Percentiles rank a stretch among this genome's conserved stretches.
These are phyloP conservation scores for Argyresthia goedartella DNA, from an alignment of 2,888 invertebrate genomes.

Conservation along the genomic window DNA sequence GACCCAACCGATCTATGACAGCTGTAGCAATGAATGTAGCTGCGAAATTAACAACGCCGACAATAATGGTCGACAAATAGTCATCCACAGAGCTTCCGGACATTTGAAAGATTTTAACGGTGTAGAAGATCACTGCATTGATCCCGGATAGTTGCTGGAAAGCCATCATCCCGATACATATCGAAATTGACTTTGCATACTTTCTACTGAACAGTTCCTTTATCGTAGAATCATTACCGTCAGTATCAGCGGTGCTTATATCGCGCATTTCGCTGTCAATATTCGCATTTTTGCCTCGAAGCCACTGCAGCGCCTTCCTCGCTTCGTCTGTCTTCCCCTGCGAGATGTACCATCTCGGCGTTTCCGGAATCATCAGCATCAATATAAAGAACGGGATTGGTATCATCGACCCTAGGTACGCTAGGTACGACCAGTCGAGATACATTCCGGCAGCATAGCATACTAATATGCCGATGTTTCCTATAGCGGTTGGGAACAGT, in stretches of 20 bases:
- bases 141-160: slow-evolving; percentile 97
- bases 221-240: slow-evolving; percentile 72
- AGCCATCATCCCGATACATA: slow-evolving; percentile 91
- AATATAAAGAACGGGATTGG: slow-evolving; percentile 85
- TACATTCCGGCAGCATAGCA: slow-evolving; percentile 86
- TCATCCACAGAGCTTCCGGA: slow-evolving; percentile 86
- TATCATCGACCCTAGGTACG: slow-evolving; percentile 81
- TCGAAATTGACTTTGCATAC: slow-evolving; percentile 83
- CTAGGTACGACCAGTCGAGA: slow-evolving; percentile 85
- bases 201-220: slow-evolving; percentile 77
- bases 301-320: slow-evolving; percentile 82
- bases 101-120: slow-evolving; percentile 87
- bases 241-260: slow-evolving; percentile 78
- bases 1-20: slow-evolving; percentile 89
- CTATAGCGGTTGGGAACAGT: slow-evolving; percentile 87
- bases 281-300: slow-evolving; percentile 84
- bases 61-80: slow-evolving; percentile 85
- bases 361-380: slow-evolving; percentile 91
- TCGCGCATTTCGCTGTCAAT: slow-evolving; percentile 83
- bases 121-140: slow-evolving; percentile 96
- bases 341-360: slow-evolving; percentile 91
- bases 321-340: slow-evolving; percentile 83
- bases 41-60: slow-evolving; percentile 91
- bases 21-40: slow-evolving; percentile 90
- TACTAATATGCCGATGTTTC: slow-evolving; percentile 85